Conservation (phyloP, 2,113 vertebrate species). For the Scomber scombrus region DNA sequence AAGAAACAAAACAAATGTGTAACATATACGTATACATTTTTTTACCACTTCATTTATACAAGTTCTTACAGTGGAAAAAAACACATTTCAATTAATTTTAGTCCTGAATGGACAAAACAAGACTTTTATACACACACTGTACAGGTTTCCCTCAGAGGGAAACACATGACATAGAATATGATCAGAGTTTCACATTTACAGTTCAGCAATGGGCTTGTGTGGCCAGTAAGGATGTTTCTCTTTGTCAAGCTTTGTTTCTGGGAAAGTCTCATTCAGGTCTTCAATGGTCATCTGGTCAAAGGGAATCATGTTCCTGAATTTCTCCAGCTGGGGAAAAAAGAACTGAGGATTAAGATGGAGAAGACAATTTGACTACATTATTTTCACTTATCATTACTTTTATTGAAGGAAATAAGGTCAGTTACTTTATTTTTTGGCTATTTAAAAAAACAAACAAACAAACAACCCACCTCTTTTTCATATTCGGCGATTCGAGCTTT, state of each 20-base stretch:
- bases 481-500: slow-evolving; percentile 85
- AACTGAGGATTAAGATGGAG: too few species aligned
- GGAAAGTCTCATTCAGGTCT: slow-evolving; percentile 85
- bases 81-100: slow-evolving; percentile 11
- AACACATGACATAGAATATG: slow-evolving; percentile 7
- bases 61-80: neutral
- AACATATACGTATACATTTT: neutral
- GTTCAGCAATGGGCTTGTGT: slow-evolving; percentile 85
- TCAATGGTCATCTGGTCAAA: slow-evolving; percentile 92
- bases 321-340: slow-evolving; percentile 83
- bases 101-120: slow-evolving; percentile 14
- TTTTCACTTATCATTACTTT: too few species aligned
- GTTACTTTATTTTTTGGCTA: too few species aligned
- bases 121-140: slow-evolving; percentile 41
- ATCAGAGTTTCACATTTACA: slow-evolving; percentile 75
- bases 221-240: slow-evolving; percentile 90
- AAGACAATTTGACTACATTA: too few species aligned
- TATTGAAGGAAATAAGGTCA: too few species aligned
- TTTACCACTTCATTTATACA: neutral
- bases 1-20: neutral
- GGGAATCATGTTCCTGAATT: slow-evolving; percentile 89
- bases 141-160: slow-evolving; percentile 22
- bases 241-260: slow-evolving; percentile 89
- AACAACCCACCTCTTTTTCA: slow-evolving; percentile 82
- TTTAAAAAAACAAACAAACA: too few species aligned